These are phyloP conservation scores for Eumeta japonica DNA, from an alignment of 1,140 invertebrate species.

Conservation along the genomic window DNA sequence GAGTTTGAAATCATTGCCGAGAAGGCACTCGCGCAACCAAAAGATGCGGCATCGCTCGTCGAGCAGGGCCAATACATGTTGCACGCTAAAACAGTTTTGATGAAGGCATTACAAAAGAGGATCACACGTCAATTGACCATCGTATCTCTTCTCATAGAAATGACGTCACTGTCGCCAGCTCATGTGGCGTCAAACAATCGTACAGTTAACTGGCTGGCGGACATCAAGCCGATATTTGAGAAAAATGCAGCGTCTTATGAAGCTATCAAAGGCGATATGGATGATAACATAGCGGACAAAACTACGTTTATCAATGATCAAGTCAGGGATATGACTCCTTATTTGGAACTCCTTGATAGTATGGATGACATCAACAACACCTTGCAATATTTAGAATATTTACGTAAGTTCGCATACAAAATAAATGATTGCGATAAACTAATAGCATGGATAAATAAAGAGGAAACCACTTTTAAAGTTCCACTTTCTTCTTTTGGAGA, in stretches of 20 bases:
- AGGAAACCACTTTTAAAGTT: slow-evolving; percentile 84
- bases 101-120: slow-evolving; percentile 62
- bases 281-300: slow-evolving; percentile 70
- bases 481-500: slow-evolving; percentile 71
- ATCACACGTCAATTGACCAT: slow-evolving; percentile 64
- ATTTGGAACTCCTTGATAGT: slow-evolving; percentile 65
- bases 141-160: slow-evolving; percentile 66
- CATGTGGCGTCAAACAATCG: slow-evolving; percentile 67
- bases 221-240: slow-evolving; percentile 72
- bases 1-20: slow-evolving; percentile 63
- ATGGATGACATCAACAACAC: slow-evolving; percentile 69
- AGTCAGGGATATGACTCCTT: slow-evolving; percentile 69
- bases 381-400: slow-evolving; percentile 66
- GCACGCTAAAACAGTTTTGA: slow-evolving; percentile 60
- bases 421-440: slow-evolving; percentile 72
- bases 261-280: slow-evolving; percentile 75
- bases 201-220: slow-evolving; percentile 71
- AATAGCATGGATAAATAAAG: slow-evolving; percentile 84
- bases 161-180: slow-evolving; percentile 64
- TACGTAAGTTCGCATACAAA: slow-evolving; percentile 71
- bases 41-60: slow-evolving; percentile 71
- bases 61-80: slow-evolving; percentile 68
- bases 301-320: slow-evolving; percentile 69
- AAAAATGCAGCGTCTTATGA: slow-evolving; percentile 73
- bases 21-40: slow-evolving; percentile 63